These are phyloP conservation scores for Chironomus tepperi DNA, from an alignment of 1,140 invertebrate species.

Conservation along the genomic window DNA sequence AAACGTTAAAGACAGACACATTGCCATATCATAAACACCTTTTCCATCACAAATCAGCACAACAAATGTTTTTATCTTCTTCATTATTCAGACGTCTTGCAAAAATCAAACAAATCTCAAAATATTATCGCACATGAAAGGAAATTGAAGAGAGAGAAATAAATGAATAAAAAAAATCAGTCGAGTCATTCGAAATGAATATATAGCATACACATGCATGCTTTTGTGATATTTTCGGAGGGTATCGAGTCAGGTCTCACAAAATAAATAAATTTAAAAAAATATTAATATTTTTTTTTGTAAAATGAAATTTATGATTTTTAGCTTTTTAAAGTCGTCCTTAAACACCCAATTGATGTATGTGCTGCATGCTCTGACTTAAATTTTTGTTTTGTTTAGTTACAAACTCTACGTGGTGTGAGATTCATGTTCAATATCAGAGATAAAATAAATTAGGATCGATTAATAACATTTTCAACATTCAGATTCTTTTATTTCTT, in stretches of 20 bases:
- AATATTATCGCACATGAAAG: conserved; percentile 1
- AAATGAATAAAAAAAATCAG: not conserved
- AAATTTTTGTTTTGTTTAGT: no score
- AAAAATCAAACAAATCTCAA: conserved; percentile 9
- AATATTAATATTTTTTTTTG: no score
- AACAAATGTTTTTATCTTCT: not conserved
- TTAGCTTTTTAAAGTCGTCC: no score
- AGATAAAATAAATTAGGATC: conserved; percentile 14
- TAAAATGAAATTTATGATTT: no score
- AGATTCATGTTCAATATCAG: conserved; percentile 4
- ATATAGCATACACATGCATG: not conserved
- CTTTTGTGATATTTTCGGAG: no score
- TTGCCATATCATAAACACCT: no score
- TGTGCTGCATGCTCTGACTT: no score
- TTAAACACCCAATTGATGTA: no score
- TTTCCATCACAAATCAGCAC: not conserved
- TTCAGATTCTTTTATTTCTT: not conserved
- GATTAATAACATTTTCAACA: not conserved
- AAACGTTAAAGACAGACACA: no score
- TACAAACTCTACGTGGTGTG: not conserved
- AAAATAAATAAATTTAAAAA: no score
- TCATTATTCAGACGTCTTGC: not conserved
- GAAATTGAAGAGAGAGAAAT: not conserved
- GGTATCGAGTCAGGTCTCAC: no score
- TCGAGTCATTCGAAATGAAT: conserved; percentile 12